phyloP scores from a whole-genome alignment of 2,888 invertebrate species.

The Athalia cordata region DNA sequence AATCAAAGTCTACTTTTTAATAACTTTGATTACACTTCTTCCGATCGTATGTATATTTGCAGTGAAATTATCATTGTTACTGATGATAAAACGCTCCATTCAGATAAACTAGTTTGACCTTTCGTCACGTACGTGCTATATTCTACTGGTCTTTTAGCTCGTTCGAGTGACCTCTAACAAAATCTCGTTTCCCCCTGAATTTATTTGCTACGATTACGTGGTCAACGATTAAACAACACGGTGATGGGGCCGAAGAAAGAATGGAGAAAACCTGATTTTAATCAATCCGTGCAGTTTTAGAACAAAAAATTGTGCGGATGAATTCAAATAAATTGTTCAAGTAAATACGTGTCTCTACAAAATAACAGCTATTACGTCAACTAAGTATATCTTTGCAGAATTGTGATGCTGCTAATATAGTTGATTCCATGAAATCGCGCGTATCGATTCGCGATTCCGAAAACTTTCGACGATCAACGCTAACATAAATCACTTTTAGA shows the following conservation, averaged over 20 bases:
- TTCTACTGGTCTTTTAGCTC: neutral
- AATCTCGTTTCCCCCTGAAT: conserved; percentile 21
- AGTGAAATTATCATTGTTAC: neutral
- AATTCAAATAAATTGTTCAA: too few species aligned
- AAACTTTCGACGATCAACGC: neutral
- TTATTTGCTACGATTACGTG: conserved; percentile 9
- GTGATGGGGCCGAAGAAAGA: neutral
- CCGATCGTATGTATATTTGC: neutral
- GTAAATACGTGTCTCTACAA: too few species aligned
- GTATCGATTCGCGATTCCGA: neutral
- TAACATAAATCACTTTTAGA: neutral
- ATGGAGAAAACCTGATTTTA: too few species aligned
- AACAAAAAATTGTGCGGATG: neutral
- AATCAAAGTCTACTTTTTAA: neutral
- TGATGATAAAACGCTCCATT: conserved; percentile 8
- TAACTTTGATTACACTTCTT: conserved; percentile 7
- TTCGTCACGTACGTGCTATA: neutral
- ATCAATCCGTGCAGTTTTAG: neutral
- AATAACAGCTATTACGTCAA: too few species aligned
- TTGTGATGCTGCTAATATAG: neutral
- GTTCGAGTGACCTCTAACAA: neutral
- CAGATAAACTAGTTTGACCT: conserved; percentile 7
- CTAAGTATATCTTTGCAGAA: too few species aligned
- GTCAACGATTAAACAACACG: neutral
- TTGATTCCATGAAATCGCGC: neutral